These are phyloP conservation scores for Rhabdomys dilectus DNA, from an alignment of 2,113 vertebrate genomes.

Conservation along the genomic window DNA sequence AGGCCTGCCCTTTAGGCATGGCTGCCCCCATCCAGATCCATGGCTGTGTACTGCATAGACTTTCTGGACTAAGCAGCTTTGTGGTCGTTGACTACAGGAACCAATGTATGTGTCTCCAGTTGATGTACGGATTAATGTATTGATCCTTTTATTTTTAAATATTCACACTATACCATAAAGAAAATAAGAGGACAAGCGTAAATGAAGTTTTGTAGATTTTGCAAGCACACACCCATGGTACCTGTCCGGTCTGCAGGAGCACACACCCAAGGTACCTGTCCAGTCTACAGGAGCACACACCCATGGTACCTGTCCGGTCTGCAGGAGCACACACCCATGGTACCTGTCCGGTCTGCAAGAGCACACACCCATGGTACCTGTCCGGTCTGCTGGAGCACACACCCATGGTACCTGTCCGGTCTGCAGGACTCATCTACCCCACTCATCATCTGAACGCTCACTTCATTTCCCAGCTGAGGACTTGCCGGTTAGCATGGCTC, in stretches of 20 bases:
- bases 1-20: not conserved
- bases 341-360: too few species aligned
- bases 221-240: not conserved
- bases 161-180: not conserved
- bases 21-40: not conserved
- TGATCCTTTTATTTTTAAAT: not conserved
- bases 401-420: not conserved
- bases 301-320: not conserved
- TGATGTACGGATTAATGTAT: not conserved
- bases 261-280: too few species aligned
- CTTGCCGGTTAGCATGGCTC: not conserved
- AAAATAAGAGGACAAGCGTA: not conserved
- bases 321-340: not conserved
- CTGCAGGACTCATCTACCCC: not conserved
- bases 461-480: not conserved
- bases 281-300: too few species aligned
- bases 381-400: not conserved
- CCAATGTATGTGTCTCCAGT: not conserved
- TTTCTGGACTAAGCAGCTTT: not conserved
- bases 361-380: not conserved
- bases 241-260: not conserved
- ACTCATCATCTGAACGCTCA: rapidly evolving
- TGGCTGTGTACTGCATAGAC: not conserved
- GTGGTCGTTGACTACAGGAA: not conserved
- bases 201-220: not conserved